Percentiles rank a stretch among this genome's conserved stretches.
Evolutionary conservation across 1,140 invertebrate genomes (phyloP).

Genomic region (Chelonus insularis): DNA sequence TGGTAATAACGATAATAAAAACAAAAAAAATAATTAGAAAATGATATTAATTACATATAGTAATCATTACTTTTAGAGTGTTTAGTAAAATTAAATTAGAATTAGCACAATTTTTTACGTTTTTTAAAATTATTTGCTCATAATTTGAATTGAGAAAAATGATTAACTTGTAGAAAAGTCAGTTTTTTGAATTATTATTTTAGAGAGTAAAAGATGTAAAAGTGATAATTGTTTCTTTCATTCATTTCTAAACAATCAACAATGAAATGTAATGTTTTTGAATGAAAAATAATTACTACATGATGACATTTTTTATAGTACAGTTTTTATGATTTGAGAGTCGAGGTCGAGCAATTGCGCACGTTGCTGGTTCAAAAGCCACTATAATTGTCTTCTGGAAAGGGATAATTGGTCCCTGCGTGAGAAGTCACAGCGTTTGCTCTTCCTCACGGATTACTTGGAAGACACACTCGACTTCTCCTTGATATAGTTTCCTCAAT

Average conservation of each 20-base stretch:
- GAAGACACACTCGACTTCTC: constrained; percentile 9
- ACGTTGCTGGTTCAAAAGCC: constrained; percentile 36
- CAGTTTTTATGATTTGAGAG: constrained; percentile 9
- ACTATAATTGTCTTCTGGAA: constrained; percentile 47
- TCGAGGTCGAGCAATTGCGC: constrained; percentile 34
- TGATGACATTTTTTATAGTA: not conserved
- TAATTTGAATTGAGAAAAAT: too few species aligned
- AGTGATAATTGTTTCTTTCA: too few species aligned
- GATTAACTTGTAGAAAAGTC: too few species aligned
- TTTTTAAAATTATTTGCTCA: too few species aligned
- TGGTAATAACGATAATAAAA: not conserved
- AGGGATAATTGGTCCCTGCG: constrained; percentile 44
- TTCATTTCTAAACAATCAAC: too few species aligned
- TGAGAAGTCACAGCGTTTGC: constrained; percentile 23
- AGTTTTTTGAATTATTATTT: too few species aligned
- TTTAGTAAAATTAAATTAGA: too few species aligned
- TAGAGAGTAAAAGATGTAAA: too few species aligned
- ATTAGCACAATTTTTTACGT: too few species aligned
- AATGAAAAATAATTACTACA: too few species aligned
- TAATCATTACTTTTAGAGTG: too few species aligned
- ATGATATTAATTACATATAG: not conserved
- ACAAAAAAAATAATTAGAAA: not conserved
- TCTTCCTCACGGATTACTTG: constrained; percentile 18
- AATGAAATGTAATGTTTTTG: too few species aligned
- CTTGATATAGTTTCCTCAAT: constrained; percentile 19